phyloP scores from a whole-genome alignment of 2,888 invertebrate species.

The Cataglyphis albicans region DNA sequence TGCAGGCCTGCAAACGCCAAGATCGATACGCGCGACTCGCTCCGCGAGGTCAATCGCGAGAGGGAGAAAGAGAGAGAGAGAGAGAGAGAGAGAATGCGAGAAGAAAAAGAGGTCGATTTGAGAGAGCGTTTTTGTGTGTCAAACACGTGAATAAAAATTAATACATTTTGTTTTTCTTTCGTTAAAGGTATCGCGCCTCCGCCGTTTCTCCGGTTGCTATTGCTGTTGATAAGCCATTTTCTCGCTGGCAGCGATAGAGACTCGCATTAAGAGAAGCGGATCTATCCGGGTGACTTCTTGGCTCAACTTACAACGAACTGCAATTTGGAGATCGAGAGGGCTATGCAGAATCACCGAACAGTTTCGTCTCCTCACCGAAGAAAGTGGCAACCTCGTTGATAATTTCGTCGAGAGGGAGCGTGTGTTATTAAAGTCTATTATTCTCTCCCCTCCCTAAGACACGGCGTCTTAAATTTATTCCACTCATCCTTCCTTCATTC shows the following conservation, averaged over 20 bases:
- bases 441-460: constrained; percentile 44
- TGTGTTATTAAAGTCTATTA: constrained; percentile 55
- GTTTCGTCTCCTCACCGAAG: constrained; percentile 56
- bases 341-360: constrained; percentile 62
- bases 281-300: constrained; percentile 65
- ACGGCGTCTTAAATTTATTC: constrained; percentile 55
- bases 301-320: constrained; percentile 77
- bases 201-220: constrained; percentile 46
- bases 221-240: constrained; percentile 60
- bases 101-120: background rate
- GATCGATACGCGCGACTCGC: constrained; percentile 26
- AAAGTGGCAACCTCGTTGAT: constrained; percentile 67
- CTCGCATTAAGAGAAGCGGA: constrained; percentile 66
- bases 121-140: background rate
- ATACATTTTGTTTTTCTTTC: constrained; percentile 26
- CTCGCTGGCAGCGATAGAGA: constrained; percentile 59
- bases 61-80: background rate
- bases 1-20: background rate
- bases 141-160: constrained; percentile 19
- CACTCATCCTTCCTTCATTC: constrained; percentile 38
- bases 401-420: constrained; percentile 63
- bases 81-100: background rate
- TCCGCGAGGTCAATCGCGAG: background rate
- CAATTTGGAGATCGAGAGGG: constrained; percentile 67
- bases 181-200: constrained; percentile 63